Conservation (phyloP, 2,797 vertebrate species). For the Microchirus variegatus region DNA sequence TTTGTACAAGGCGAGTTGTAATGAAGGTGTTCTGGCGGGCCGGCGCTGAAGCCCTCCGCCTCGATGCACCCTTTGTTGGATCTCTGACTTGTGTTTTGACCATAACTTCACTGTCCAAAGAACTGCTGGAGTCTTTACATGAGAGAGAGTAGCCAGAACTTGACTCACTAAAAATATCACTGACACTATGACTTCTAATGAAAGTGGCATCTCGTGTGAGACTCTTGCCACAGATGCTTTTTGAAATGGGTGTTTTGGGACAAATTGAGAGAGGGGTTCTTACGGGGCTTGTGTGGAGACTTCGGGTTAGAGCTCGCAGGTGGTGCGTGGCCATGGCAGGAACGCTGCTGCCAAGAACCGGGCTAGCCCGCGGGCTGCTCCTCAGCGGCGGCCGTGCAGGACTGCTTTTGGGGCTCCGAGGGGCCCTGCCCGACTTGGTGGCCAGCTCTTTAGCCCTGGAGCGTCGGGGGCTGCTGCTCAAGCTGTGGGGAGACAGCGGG, state of each 20-base stretch:
- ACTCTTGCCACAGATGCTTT: constrained; percentile 37
- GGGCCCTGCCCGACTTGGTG: constrained; percentile 75
- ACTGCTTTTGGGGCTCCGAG: constrained; percentile 77
- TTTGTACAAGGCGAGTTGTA: constrained; percentile 45
- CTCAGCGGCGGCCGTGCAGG: constrained; percentile 69
- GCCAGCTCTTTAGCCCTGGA: constrained; percentile 79
- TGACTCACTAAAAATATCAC: constrained; percentile 49
- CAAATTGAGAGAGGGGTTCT: constrained; percentile 69
- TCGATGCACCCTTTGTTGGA: constrained; percentile 30
- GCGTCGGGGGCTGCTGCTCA: constrained; percentile 77
- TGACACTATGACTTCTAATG: constrained; percentile 75
- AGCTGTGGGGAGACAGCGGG: constrained; percentile 72
- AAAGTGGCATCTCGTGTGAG: constrained; percentile 78
- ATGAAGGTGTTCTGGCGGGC: constrained; percentile 79
- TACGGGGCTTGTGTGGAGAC: constrained; percentile 85
- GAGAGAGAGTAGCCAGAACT: constrained; percentile 16
- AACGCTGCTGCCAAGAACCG: constrained; percentile 66
- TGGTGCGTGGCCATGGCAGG: constrained; percentile 69
- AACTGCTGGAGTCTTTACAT: constrained; percentile 48
- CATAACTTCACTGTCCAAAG: constrained; percentile 45
- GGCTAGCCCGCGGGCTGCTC: constrained; percentile 82
- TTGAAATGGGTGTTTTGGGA: constrained; percentile 32
- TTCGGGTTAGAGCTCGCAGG: constrained; percentile 75
- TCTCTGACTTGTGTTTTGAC: constrained; percentile 31
- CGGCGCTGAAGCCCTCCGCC: constrained; percentile 60